Conservation (phyloP, 1,140 invertebrate genomes). For the Monomorium pharaonis region DNA sequence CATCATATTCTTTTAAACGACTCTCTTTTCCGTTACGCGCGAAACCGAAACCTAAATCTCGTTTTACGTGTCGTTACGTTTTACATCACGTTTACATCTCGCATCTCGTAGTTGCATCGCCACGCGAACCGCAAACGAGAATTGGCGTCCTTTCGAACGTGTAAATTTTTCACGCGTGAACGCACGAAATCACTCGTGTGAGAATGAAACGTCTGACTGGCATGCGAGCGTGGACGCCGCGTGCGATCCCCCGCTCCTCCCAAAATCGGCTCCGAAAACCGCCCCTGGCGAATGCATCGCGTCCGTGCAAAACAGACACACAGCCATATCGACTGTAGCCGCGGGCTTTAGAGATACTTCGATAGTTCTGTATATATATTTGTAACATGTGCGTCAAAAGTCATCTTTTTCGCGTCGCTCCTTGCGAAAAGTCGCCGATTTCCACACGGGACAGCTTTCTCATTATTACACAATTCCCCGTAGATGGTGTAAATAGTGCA, state of each 20-base stretch:
- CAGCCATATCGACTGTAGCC: not conserved
- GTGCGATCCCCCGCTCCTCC: not conserved
- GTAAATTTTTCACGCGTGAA: constrained; percentile 14
- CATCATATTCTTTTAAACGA: not conserved
- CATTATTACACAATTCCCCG: no score
- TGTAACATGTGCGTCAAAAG: no score
- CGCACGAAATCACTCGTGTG: constrained; percentile 13
- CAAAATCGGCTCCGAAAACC: constrained; percentile 2
- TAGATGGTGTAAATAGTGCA: no score
- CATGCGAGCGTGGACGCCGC: not conserved
- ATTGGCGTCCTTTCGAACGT: not conserved
- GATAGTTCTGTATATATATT: no score
- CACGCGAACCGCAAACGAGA: not conserved
- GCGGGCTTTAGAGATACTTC: not conserved
- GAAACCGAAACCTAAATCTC: constrained; percentile 6
- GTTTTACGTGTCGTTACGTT: constrained; percentile 36
- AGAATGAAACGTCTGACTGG: constrained; percentile 31
- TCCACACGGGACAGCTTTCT: no score
- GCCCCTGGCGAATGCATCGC: not conserved
- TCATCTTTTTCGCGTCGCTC: no score
- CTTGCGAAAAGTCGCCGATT: no score
- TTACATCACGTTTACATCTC: constrained; percentile 8
- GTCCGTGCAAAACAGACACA: not conserved
- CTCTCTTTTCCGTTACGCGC: not conserved
- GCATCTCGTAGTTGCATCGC: not conserved